Percentiles rank a stretch among this genome's conserved stretches.
Conservation (phyloP, 35 echinoderm and acorn worm genomes). For the Chiridota heheva region DNA sequence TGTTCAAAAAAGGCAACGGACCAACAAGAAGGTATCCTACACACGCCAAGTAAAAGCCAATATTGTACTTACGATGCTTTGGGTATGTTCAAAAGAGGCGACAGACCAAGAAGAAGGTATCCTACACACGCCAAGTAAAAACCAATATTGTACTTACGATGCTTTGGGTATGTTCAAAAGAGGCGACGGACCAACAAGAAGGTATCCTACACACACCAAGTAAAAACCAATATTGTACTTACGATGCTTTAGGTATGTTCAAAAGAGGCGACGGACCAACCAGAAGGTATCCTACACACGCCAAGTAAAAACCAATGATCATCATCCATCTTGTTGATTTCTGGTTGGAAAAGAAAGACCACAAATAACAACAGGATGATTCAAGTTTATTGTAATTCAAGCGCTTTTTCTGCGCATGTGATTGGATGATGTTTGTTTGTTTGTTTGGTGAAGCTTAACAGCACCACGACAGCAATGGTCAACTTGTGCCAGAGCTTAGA, state of each 20-base stretch:
- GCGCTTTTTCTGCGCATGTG: neutral
- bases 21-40: too few species aligned
- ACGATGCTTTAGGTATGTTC: conserved; percentile 36
- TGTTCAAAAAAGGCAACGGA: too few species aligned
- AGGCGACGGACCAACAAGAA: conserved; percentile 41
- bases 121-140: too few species aligned
- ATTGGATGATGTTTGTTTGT: too few species aligned
- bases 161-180: conserved; percentile 38
- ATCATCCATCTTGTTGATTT: conserved; percentile 43
- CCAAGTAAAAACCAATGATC: conserved; percentile 18
- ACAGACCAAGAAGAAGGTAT: too few species aligned
- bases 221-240: conserved; percentile 45
- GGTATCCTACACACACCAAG: conserved; percentile 10
- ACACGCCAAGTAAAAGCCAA: too few species aligned
- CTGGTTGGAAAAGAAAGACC: conserved; percentile 7
- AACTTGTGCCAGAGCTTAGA: too few species aligned
- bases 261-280: conserved; percentile 42
- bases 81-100: too few species aligned
- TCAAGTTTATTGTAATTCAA: neutral
- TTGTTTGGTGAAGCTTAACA: too few species aligned
- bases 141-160: too few species aligned
- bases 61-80: too few species aligned
- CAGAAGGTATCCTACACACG: conserved; percentile 31
- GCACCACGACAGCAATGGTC: too few species aligned
- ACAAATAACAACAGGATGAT: neutral